Conservation (phyloP, 2,797 vertebrate species). For the Mormyrus hasselquistii region DNA sequence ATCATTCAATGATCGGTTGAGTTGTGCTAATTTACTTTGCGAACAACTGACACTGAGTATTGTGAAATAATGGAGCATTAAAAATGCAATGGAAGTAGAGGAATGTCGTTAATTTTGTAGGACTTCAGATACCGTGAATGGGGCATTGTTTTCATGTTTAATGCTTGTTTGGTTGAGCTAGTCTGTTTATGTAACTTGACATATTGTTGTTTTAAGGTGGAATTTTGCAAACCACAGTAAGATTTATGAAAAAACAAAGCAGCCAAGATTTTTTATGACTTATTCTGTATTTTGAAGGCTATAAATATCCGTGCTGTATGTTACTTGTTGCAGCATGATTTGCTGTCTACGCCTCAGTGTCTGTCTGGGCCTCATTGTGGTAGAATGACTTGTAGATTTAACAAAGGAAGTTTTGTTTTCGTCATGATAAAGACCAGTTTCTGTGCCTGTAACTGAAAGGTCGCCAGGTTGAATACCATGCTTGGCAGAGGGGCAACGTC, state of each 20-base stretch:
- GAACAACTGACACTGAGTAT: not conserved
- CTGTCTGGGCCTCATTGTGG: not conserved
- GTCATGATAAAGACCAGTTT: not conserved
- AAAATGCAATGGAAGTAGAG: not conserved
- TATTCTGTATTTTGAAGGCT: not conserved
- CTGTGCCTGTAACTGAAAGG: not conserved
- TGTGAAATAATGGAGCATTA: not conserved
- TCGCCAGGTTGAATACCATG: not conserved
- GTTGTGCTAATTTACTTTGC: not conserved
- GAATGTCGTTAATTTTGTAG: not conserved
- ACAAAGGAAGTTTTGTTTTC: not conserved
- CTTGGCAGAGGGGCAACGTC: not conserved
- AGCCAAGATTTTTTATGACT: not conserved
- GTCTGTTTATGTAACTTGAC: not conserved
- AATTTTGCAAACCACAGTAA: not conserved
- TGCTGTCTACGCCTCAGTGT: not conserved
- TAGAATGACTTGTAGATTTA: not conserved
- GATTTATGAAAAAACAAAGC: not conserved
- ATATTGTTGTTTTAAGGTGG: not conserved
- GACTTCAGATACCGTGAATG: not conserved
- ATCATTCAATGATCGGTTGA: not conserved
- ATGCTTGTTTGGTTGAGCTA: not conserved
- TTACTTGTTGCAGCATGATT: not conserved
- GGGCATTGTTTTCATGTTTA: not conserved
- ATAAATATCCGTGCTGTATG: not conserved